A percentile compares a stretch with the other conserved stretches of the same genome.
Evolutionary conservation across 2,797 vertebrate species (phyloP).

Genomic region (Streptopelia turtur): DNA sequence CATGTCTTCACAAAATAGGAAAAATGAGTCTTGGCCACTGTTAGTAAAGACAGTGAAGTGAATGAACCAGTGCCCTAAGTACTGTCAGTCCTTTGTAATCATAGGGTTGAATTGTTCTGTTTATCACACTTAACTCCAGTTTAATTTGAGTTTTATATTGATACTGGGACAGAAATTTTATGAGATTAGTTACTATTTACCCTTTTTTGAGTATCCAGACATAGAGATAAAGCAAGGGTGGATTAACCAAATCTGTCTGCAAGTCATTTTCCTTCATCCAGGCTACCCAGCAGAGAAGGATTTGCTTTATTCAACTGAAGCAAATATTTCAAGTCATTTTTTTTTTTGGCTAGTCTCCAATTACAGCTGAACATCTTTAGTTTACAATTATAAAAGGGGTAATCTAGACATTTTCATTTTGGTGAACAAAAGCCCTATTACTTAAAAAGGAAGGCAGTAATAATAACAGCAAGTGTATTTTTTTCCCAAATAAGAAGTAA

Average conservation of each 20-base stretch:
- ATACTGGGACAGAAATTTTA: not conserved
- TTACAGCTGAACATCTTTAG: not conserved
- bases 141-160: not conserved
- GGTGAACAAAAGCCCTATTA: not conserved
- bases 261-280: slow-evolving; percentile 6
- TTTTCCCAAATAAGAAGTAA: not conserved
- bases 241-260: slow-evolving; percentile 12
- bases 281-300: not conserved
- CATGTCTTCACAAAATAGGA: not conserved
- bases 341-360: not conserved
- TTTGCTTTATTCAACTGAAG: slow-evolving; percentile 27
- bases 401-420: not conserved
- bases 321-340: not conserved
- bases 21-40: not conserved
- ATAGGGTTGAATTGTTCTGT: not conserved
- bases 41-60: not conserved
- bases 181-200: not conserved
- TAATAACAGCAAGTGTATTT: not conserved
- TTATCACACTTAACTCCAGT: not conserved
- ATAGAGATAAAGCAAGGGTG: not conserved
- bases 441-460: not conserved
- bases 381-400: not conserved
- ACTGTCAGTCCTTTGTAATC: not conserved
- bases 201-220: not conserved
- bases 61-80: not conserved